Conservation (phyloP, 2,113 vertebrate species). For the Hystrix brachyura region DNA sequence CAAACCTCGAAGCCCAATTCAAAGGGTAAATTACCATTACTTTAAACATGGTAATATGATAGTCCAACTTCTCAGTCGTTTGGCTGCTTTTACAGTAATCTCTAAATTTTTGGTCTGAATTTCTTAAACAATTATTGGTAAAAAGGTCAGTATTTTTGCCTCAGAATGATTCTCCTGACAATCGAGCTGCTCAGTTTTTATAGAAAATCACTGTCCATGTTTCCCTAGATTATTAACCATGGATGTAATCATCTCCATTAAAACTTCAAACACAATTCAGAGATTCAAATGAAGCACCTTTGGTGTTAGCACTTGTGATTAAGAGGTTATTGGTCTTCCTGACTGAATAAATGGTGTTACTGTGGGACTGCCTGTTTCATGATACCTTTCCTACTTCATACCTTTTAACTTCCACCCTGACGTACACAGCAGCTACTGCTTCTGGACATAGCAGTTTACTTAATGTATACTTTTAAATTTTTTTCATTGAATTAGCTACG, state of each 20-base stretch:
- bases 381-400: neutral
- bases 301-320: neutral
- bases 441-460: neutral
- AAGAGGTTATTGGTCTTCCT: neutral
- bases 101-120: neutral
- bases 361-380: neutral
- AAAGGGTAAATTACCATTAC: neutral
- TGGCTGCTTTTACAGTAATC: neutral
- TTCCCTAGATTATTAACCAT: neutral
- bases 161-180: neutral
- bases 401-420: accelerated
- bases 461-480: neutral
- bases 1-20: neutral
- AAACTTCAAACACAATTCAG: neutral
- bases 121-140: neutral
- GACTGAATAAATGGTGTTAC: neutral
- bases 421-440: neutral
- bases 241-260: neutral
- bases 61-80: neutral
- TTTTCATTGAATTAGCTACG: neutral
- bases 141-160: neutral
- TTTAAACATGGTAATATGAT: neutral
- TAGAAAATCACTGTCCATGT: neutral
- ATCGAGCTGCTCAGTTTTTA: neutral
- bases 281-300: neutral